Conservation (phyloP, 2,888 invertebrate species). For the Miltochrista miniata region DNA sequence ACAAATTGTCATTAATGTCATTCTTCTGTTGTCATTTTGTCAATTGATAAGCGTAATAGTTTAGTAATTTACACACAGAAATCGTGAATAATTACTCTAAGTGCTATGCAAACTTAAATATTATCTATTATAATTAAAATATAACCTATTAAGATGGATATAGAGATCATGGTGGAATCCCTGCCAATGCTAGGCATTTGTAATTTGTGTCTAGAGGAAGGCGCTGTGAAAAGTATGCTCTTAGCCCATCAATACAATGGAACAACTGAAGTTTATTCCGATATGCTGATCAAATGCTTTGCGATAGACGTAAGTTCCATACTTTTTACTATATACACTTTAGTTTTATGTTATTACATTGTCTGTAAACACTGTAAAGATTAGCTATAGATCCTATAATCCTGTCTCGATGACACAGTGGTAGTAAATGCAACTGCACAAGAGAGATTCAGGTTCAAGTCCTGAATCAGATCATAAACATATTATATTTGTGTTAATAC, state of each 20-base stretch:
- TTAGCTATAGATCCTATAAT: too few species aligned
- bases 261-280: constrained; percentile 54
- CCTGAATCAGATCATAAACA: too few species aligned
- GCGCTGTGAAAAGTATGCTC: constrained; percentile 72
- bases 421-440: too few species aligned
- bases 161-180: constrained; percentile 67
- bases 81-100: neutral
- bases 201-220: constrained; percentile 70
- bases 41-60: too few species aligned
- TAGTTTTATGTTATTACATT: too few species aligned
- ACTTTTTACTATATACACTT: too few species aligned
- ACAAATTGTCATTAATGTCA: neutral
- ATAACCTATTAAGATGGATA: constrained; percentile 45
- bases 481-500: too few species aligned
- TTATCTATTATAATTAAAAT: neutral
- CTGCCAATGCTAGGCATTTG: constrained; percentile 69
- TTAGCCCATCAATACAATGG: constrained; percentile 50
- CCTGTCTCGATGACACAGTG: too few species aligned
- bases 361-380: too few species aligned
- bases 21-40: neutral
- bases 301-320: constrained; percentile 70
- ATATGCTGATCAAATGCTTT: constrained; percentile 70
- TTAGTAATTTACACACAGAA: too few species aligned
- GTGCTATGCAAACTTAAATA: constrained; percentile 14
- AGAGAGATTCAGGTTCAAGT: too few species aligned